Percentiles rank a stretch among this genome's conserved stretches.
Conservation (phyloP, 2,888 invertebrate species). For the Melieria omissa region DNA sequence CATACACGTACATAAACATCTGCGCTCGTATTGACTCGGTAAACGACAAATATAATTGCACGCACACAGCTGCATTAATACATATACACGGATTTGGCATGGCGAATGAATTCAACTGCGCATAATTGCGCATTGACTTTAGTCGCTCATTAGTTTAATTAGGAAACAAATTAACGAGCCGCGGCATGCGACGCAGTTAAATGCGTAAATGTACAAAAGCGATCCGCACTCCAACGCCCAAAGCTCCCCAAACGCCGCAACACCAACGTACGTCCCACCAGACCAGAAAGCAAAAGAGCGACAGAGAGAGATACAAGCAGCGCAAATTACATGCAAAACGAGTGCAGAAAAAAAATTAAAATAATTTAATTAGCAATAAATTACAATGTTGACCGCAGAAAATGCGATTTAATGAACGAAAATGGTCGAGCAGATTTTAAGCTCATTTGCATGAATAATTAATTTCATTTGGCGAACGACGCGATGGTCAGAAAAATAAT, state of each 20-base stretch:
- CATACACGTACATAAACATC: neutral
- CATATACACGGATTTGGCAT: conserved; percentile 23
- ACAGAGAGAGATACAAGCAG: neutral
- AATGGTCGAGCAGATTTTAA: conserved; percentile 49
- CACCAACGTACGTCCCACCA: conserved; percentile 2
- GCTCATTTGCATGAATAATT: conserved; percentile 58
- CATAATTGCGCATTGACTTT: conserved; percentile 62
- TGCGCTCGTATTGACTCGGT: neutral
- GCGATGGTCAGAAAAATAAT: neutral
- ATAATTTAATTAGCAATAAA: conserved; percentile 61
- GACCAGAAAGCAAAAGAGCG: neutral
- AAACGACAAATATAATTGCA: neutral
- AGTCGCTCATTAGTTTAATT: conserved; percentile 66
- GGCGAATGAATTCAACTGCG: conserved; percentile 34
- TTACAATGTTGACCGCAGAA: conserved; percentile 47
- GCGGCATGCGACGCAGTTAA: conserved; percentile 39
- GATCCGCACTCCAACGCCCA: neutral
- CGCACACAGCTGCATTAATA: conserved; percentile 13
- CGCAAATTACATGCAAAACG: conserved; percentile 6
- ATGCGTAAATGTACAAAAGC: conserved; percentile 38
- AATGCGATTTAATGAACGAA: conserved; percentile 57
- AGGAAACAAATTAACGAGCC: conserved; percentile 64
- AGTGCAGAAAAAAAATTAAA: conserved; percentile 43
- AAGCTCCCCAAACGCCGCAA: neutral
- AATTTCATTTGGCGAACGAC: conserved; percentile 36